A percentile compares a stretch with the other conserved stretches of the same genome.
Conservation (phyloP, 1,140 invertebrate species). For the silkworm (Bombyx mori) region ASM3026992v2 NC_085120.1:7828001-7828500, state of each 20-base stretch:
- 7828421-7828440: too few species aligned
- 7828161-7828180: conserved; percentile 28
- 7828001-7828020: conserved; percentile 19
- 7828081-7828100: conserved; percentile 18
- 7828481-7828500: too few species aligned
- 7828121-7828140: conserved; percentile 27
- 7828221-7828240: conserved; percentile 1
- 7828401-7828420: too few species aligned
- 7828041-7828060: conserved; percentile 22
- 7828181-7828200: conserved; percentile 17
- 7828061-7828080: conserved; percentile 27
- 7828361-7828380: too few species aligned
- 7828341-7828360: too few species aligned
- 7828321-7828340: too few species aligned
- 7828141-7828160: conserved; percentile 38
- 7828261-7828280: too few species aligned
- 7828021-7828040: conserved; percentile 19
- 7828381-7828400: too few species aligned
- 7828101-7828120: conserved; percentile 14
- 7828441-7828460: too few species aligned
- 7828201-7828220: background rate
- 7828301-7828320: too few species aligned
- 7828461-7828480: too few species aligned
- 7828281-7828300: too few species aligned
- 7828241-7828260: background rate